Conservation (phyloP, 2,888 invertebrate genomes). For the Gastracanthus pulcherrimus region DNA sequence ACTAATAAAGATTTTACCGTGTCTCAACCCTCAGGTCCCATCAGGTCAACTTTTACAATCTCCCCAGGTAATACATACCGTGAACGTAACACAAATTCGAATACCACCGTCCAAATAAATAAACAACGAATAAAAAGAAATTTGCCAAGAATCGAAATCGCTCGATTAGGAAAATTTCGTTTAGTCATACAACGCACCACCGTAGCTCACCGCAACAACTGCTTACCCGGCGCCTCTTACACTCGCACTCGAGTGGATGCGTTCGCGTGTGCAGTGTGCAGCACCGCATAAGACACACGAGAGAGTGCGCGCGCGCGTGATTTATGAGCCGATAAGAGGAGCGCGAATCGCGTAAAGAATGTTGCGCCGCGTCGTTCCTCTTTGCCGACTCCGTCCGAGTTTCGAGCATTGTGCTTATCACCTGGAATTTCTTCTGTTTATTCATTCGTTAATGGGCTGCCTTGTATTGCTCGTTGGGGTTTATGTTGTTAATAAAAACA, state of each 20-base stretch:
- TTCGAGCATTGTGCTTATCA: constrained; percentile 24
- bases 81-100: too few species aligned
- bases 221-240: not conserved
- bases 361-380: constrained; percentile 11
- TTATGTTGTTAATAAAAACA: too few species aligned
- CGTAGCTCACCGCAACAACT: too few species aligned
- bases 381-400: not conserved
- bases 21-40: too few species aligned
- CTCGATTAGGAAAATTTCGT: too few species aligned
- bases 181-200: too few species aligned
- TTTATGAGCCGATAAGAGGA: constrained; percentile 54
- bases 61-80: too few species aligned
- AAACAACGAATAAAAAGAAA: too few species aligned
- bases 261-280: constrained; percentile 38
- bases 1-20: too few species aligned
- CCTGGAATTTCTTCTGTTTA: constrained; percentile 23
- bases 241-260: constrained; percentile 29
- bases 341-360: constrained; percentile 41
- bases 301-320: constrained; percentile 39
- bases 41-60: too few species aligned
- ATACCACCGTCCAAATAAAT: too few species aligned
- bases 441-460: constrained; percentile 18
- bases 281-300: constrained; percentile 14
- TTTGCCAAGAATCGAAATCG: too few species aligned
- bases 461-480: not conserved